Evolutionary conservation across 2,888 invertebrate genomes (phyloP), one percentile per base, ranked within the genome.

Genomic region (Clostera curtula): DNA sequence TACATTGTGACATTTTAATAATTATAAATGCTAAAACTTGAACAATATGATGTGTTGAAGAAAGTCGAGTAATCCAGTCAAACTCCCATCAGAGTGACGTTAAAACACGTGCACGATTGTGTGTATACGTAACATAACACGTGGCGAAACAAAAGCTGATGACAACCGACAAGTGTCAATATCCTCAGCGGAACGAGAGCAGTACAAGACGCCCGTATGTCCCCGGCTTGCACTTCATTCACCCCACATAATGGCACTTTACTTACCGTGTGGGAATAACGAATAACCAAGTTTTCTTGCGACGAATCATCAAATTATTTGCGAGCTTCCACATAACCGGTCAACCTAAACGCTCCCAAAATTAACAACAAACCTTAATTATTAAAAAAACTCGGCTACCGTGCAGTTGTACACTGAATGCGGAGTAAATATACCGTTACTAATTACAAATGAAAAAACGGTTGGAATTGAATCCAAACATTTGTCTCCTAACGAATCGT

Each of bases 401-500:
- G 73, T 59, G 50, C 51, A 63, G 55, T 64, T 55, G 57, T 54
- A 68, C 53, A 61, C 56, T 61, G 55, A 74, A 68, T 56, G 57
- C 60, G 66, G 55, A 59, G 64, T 71, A 71, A 73, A 71, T 62
- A 65, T 56, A 68, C 72, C 79, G 71, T 73, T 60, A 76, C 83
- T 79, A 80, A 83, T 79, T 67, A 72, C 56, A 40, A 22, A 33
- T 42, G 42, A 65, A 76, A 80, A 79, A 77, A 73, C 54, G 59
- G 43, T 63, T 58, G 69, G 73, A 77, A 82, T 79, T 82, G 82
- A 82, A 80, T 80, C 66, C 69, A 77, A 80, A 80, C 82, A 80
- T 82, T 83, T 83, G 82, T 82, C 77, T 83, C 77, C 54, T 82
- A 83, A 83, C 82, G 80, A 80, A 80, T 80, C 82, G 80, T 77